Evolutionary conservation across 2,113 vertebrate genomes (phyloP).

Genomic region (Pogona vitticeps): DNA sequence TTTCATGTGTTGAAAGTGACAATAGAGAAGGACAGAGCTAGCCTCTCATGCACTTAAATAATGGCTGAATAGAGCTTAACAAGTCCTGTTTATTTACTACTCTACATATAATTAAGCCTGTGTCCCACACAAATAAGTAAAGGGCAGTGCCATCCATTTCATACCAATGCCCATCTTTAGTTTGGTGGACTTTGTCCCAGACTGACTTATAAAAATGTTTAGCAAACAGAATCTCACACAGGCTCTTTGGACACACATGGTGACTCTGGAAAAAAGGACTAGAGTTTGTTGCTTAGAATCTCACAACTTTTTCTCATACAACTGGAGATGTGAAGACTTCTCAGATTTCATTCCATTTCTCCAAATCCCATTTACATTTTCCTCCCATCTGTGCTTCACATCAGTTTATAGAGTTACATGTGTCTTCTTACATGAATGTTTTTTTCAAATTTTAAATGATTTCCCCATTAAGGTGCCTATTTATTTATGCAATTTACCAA

Average conservation of each 20-base stretch:
- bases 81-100: neutral
- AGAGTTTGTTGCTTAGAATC: neutral
- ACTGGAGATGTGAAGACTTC: neutral
- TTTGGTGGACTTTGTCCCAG: neutral
- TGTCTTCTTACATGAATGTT: too few species aligned
- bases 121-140: neutral
- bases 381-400: too few species aligned
- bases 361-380: too few species aligned
- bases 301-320: neutral
- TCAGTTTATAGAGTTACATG: too few species aligned
- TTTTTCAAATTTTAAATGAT: too few species aligned
- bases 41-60: too few species aligned
- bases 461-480: too few species aligned
- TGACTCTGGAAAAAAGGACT: neutral
- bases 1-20: too few species aligned
- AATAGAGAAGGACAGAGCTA: too few species aligned
- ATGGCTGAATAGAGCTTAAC: neutral
- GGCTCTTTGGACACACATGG: neutral
- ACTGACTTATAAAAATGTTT: neutral
- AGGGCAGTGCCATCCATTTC: neutral
- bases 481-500: too few species aligned
- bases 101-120: neutral
- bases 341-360: too few species aligned
- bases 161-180: neutral
- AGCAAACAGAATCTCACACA: neutral